Percentiles rank a stretch among this genome's conserved stretches.
Evolutionary conservation across 2,797 vertebrate species (phyloP).

Genomic region (Ispidina picta): DNA sequence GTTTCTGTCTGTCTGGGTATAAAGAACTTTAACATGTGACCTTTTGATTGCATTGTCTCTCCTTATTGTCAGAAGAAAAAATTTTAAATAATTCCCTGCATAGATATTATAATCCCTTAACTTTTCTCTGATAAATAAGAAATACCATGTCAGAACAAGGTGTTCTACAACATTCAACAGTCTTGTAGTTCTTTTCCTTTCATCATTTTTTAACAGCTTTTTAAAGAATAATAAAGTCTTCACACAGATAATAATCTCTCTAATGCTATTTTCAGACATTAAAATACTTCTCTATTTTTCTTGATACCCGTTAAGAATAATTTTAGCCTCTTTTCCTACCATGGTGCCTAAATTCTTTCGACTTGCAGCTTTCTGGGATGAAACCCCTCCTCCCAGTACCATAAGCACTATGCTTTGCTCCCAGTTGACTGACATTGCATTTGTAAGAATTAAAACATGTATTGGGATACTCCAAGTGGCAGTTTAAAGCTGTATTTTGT

Average conservation of each 20-base stretch:
- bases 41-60: not conserved
- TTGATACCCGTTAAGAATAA: not conserved
- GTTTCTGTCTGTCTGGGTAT: not conserved
- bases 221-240: not conserved
- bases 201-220: not conserved
- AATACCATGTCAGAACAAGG: not conserved
- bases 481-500: conserved; percentile 14
- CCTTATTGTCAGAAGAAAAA: not conserved
- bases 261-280: not conserved
- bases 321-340: not conserved
- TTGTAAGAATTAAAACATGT: conserved; percentile 21
- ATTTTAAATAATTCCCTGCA: not conserved
- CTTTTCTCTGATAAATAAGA: not conserved
- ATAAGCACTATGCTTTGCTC: not conserved
- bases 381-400: not conserved
- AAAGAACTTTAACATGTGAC: not conserved
- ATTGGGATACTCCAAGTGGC: not conserved
- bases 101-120: not conserved
- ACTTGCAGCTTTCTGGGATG: not conserved
- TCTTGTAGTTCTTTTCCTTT: not conserved
- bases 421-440: not conserved
- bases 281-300: not conserved
- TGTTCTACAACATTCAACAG: not conserved
- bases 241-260: not conserved
- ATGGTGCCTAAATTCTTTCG: not conserved